These are phyloP conservation scores for Agriopis aurantiaria DNA, from an alignment of 2,888 invertebrate genomes.

Conservation along the genomic window DNA sequence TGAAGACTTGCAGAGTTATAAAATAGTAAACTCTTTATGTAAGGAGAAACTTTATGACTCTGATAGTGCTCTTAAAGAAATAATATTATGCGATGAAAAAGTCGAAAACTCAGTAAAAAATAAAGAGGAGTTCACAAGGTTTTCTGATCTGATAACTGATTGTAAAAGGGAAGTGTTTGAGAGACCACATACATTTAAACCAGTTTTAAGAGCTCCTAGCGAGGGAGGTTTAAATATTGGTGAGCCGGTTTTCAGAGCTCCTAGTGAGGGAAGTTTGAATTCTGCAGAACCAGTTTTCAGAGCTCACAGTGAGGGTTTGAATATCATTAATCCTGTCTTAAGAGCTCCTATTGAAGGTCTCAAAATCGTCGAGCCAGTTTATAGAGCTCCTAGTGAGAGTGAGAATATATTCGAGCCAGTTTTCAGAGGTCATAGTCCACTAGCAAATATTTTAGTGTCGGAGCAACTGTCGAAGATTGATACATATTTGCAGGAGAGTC, in stretches of 20 bases:
- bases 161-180: slow-evolving; percentile 27
- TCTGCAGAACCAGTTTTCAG: not conserved
- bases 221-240: slow-evolving; percentile 10
- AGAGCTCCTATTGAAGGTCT: slow-evolving; percentile 21
- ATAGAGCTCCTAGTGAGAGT: slow-evolving; percentile 19
- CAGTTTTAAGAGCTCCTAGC: slow-evolving; percentile 11
- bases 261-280: slow-evolving; percentile 5
- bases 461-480: slow-evolving; percentile 79
- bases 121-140: slow-evolving; percentile 13
- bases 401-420: slow-evolving; percentile 45
- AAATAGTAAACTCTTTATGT: slow-evolving; percentile 77
- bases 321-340: slow-evolving; percentile 8
- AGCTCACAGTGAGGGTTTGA: slow-evolving; percentile 1
- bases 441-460: slow-evolving; percentile 71
- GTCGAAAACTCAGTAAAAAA: slow-evolving; percentile 35
- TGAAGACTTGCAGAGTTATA: slow-evolving; percentile 80
- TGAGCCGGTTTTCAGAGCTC: slow-evolving; percentile 10
- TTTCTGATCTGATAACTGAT: slow-evolving; percentile 21
- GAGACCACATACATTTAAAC: slow-evolving; percentile 24
- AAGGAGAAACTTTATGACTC: slow-evolving; percentile 66
- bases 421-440: slow-evolving; percentile 66
- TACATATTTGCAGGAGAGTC: slow-evolving; percentile 76
- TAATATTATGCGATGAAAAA: slow-evolving; percentile 20
- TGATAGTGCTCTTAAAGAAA: slow-evolving; percentile 37
- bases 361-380: slow-evolving; percentile 13